Evolutionary conservation across 2,888 invertebrate species (phyloP).

Genomic region (Tenthredo scrophulariae): DNA sequence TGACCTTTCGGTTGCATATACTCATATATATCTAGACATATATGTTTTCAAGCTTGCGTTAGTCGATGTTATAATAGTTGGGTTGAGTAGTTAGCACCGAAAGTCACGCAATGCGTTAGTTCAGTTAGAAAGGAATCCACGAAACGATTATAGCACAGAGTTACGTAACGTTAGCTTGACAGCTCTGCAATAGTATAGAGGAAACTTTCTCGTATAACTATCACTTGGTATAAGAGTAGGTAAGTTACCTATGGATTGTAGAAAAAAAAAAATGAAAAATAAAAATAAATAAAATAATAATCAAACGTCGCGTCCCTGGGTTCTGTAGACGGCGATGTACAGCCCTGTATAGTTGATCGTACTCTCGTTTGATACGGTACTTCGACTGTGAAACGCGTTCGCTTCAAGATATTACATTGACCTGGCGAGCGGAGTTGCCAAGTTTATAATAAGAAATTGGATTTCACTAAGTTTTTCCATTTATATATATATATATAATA

Average conservation of each 20-base stretch:
- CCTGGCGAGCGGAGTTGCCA: constrained; percentile 39
- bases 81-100: constrained; percentile 18
- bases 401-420: constrained; percentile 32
- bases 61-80: constrained; percentile 22
- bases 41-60: background rate
- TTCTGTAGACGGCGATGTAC: background rate
- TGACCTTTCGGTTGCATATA: constrained; percentile 34
- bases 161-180: constrained; percentile 9
- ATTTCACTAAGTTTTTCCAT: background rate
- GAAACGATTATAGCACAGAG: constrained; percentile 30
- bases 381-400: constrained; percentile 28
- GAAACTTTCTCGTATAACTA: constrained; percentile 39
- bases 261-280: background rate
- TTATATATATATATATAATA: background rate
- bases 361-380: constrained; percentile 50
- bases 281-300: too few relatives aligned
- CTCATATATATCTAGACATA: background rate
- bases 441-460: background rate
- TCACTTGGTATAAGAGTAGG: constrained; percentile 2
- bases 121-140: constrained; percentile 46
- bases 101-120: constrained; percentile 48
- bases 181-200: background rate
- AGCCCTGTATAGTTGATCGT: constrained; percentile 41
- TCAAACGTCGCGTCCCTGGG: background rate
- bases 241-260: background rate